Conservation (phyloP, 92 coral and sea anemone species). For the Virgularia gustaviana region DNA sequence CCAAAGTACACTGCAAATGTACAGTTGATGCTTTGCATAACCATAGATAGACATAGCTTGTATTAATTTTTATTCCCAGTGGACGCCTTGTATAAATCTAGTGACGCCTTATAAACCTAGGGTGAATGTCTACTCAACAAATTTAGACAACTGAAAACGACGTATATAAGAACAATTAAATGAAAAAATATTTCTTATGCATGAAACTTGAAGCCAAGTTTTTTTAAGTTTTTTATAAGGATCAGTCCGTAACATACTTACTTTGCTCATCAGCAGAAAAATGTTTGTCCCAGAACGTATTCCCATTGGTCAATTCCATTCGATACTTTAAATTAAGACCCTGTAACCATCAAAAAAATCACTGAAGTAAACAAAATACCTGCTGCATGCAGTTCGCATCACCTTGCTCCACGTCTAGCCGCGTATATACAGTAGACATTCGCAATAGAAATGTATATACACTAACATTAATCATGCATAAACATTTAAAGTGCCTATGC, state of each 20-base stretch:
- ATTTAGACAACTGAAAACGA: neutral
- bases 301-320: slow-evolving; percentile 78
- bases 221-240: neutral
- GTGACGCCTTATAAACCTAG: no score
- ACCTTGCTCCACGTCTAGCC: neutral
- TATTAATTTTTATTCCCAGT: no score
- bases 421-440: neutral
- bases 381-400: slow-evolving; percentile 12
- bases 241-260: slow-evolving; percentile 34
- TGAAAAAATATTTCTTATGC: no score
- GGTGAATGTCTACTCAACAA: neutral
- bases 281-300: slow-evolving; percentile 74
- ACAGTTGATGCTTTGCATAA: no score
- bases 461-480: slow-evolving; percentile 71
- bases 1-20: no score
- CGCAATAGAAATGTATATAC: neutral
- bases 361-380: neutral
- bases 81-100: no score
- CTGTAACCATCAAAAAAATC: slow-evolving; percentile 7
- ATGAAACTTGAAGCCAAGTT: no score
- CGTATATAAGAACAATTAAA: no score
- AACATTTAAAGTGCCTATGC: no score
- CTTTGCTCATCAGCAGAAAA: slow-evolving; percentile 96
- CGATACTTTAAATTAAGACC: slow-evolving; percentile 59
- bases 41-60: no score